Evolutionary conservation across 1,140 invertebrate genomes (phyloP).

Genomic region (Leptinotarsa lineolata): DNA sequence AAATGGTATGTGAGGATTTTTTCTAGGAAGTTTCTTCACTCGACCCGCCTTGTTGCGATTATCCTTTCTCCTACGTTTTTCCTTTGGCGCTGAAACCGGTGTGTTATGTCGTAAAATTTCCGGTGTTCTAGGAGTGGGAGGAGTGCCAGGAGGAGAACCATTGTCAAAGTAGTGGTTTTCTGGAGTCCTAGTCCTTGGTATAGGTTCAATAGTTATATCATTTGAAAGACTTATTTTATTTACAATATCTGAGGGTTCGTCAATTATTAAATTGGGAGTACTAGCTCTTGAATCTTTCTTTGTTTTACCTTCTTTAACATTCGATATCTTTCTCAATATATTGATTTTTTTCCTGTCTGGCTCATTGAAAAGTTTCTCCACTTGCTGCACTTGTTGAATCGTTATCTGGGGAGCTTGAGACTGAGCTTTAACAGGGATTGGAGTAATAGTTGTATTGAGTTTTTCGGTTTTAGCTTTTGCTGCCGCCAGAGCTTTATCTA

Average conservation of each 20-base stretch:
- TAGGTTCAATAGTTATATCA: conserved; percentile 57
- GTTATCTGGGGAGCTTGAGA: conserved; percentile 23
- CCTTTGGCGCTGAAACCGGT: conserved; percentile 65
- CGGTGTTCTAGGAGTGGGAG: conserved; percentile 63
- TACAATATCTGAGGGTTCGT: conserved; percentile 52
- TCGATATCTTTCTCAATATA: conserved; percentile 84
- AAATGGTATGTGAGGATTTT: conserved; percentile 27
- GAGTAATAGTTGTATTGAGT: conserved; percentile 51
- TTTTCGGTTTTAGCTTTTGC: conserved; percentile 61
- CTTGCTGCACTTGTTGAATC: conserved; percentile 40
- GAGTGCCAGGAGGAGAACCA: conserved; percentile 62
- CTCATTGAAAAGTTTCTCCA: conserved; percentile 74
- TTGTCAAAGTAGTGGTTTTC: conserved; percentile 57
- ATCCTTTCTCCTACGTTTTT: conserved; percentile 68
- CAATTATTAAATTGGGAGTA: conserved; percentile 58
- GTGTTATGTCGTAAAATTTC: conserved; percentile 58
- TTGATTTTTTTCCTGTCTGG: conserved; percentile 82
- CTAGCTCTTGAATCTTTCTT: conserved; percentile 59
- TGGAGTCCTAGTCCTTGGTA: conserved; percentile 27
- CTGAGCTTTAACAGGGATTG: conserved; percentile 47
- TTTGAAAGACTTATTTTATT: conserved; percentile 49
- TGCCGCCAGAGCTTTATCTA: conserved; percentile 56
- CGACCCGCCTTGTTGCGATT: conserved; percentile 16
- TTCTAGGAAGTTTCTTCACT: conserved; percentile 48
- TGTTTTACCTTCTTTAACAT: conserved; percentile 66